A percentile compares a stretch with the other conserved stretches of the same genome.
Evolutionary conservation across 1,140 invertebrate species (phyloP).

Genomic region (Heliconius eleuchia): DNA sequence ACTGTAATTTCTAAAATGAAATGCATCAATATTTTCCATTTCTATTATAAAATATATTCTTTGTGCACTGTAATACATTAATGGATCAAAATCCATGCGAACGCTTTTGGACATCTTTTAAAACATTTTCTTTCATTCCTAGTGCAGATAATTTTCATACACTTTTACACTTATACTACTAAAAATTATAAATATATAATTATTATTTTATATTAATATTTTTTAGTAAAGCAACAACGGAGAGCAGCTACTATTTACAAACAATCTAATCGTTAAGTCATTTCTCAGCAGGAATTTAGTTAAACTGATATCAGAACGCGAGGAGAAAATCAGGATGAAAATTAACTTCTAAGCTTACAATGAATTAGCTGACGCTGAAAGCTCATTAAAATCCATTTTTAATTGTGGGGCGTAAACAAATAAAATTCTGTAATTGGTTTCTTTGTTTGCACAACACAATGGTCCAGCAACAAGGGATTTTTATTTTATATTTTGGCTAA

Average conservation of each 20-base stretch:
- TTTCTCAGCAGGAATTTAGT: background rate
- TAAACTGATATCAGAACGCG: background rate
- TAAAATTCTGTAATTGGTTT: conserved; percentile 43
- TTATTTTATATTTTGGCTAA: conserved; percentile 18
- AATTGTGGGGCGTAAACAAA: conserved; percentile 35
- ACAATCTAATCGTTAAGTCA: background rate
- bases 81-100: no score
- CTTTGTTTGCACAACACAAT: conserved; percentile 34
- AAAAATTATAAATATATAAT: no score
- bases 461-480: conserved; percentile 18
- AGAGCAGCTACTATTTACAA: background rate
- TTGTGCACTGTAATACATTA: background rate
- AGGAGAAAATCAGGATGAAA: conserved; percentile 5
- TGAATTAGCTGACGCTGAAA: conserved; percentile 28
- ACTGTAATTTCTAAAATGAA: background rate
- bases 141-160: no score
- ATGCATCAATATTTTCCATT: background rate
- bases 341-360: conserved; percentile 21
- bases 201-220: background rate
- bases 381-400: conserved; percentile 34
- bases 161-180: no score
- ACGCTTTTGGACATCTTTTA: no score
- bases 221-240: background rate
- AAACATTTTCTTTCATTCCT: no score
- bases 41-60: background rate